These are phyloP conservation scores for Microdon myrmicae DNA, from an alignment of 2,888 invertebrate species.

Conservation along the genomic window DNA sequence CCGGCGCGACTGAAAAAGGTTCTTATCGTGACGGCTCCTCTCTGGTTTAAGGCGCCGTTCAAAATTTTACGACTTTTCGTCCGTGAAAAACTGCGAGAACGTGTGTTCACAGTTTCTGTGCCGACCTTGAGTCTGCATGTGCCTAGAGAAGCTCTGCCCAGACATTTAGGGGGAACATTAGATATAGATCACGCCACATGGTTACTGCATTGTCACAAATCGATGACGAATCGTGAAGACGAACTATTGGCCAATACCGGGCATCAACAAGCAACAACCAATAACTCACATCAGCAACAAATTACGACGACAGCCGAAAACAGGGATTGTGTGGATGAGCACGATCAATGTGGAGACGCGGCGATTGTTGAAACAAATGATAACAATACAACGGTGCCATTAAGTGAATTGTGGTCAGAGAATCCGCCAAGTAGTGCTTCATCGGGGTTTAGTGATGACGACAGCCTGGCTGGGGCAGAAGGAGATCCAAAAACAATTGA, in stretches of 20 bases:
- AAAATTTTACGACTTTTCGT: conserved; percentile 94
- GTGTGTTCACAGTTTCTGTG: conserved; percentile 94
- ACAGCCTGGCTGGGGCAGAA: conserved; percentile 80
- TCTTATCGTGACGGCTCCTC: conserved; percentile 94
- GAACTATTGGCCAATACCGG: conserved; percentile 67
- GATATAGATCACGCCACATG: conserved; percentile 90
- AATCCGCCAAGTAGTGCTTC: conserved; percentile 80
- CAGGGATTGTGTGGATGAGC: conserved; percentile 52
- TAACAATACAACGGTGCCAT: conserved; percentile 60
- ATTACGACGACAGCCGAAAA: conserved; percentile 31
- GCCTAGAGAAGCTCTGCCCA: conserved; percentile 87
- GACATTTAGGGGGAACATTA: conserved; percentile 87
- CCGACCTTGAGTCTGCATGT: conserved; percentile 91
- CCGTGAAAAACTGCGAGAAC: conserved; percentile 92
- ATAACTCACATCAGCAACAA: conserved; percentile 37
- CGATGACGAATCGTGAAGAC: conserved; percentile 82
- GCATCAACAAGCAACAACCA: conserved; percentile 60
- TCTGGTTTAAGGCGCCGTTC: conserved; percentile 99
- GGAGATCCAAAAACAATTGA: conserved; percentile 78
- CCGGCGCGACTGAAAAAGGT: conserved; percentile 97
- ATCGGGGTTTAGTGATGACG: conserved; percentile 91
- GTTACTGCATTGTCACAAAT: conserved; percentile 79
- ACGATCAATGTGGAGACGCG: conserved; percentile 54
- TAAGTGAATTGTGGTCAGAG: conserved; percentile 66
- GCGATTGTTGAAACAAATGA: conserved; percentile 60